Evolutionary conservation across 2,113 vertebrate species (phyloP).

Genomic region (Gavia stellata): DNA sequence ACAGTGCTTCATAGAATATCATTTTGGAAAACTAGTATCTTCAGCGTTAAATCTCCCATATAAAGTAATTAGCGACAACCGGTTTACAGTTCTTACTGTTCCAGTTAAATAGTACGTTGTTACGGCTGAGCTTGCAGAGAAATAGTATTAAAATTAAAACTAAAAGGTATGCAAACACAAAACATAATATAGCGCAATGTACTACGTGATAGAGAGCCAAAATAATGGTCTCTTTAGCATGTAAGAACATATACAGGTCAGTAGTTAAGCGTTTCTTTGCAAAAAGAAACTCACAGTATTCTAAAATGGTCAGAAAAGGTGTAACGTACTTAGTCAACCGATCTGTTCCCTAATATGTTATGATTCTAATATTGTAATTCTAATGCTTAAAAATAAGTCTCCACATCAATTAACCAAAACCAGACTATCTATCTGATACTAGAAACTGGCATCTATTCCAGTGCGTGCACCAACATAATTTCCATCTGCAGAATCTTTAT

Average conservation of each 20-base stretch:
- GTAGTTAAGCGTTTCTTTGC: neutral
- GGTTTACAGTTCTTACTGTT: neutral
- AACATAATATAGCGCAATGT: neutral
- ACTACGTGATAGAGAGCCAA: neutral
- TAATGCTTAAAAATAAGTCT: neutral
- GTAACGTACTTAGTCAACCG: rapidly evolving
- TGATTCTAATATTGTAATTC: neutral
- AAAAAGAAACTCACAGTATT: neutral
- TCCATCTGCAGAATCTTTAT: neutral
- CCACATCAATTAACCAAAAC: neutral
- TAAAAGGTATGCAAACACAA: neutral
- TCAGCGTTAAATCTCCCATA: neutral
- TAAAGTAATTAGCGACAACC: neutral
- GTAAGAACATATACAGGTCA: neutral
- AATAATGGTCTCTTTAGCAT: neutral
- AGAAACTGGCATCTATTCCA: neutral
- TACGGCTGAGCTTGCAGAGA: neutral
- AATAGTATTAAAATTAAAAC: neutral
- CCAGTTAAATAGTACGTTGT: neutral
- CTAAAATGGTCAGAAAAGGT: neutral
- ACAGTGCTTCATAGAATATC: neutral
- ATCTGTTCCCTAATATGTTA: neutral
- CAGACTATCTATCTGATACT: neutral
- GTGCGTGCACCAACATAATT: neutral
- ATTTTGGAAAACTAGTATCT: neutral